Evolutionary conservation across 2,797 vertebrate genomes (phyloP), one percentile per base, ranked within the genome.

Genomic region (Hafferia zeledoni): DNA sequence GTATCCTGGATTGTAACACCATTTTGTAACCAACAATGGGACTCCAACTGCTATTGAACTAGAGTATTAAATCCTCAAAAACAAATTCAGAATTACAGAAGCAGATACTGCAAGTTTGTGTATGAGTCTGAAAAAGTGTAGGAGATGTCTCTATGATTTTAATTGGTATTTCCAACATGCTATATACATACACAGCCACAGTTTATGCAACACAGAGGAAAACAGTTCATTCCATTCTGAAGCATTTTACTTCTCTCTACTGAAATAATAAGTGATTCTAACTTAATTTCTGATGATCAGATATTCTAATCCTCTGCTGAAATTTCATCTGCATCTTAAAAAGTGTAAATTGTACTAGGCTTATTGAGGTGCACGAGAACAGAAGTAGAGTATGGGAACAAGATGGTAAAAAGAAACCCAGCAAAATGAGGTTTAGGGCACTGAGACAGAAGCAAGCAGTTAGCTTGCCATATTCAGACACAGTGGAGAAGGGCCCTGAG

Each of bases 401-500:
- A 77, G 25, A 84, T 0, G 44, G 52, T 69, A 76, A 94, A 79
- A 90, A 81, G 63, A 95, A 93, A 79, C 83, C 15, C 19, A 53
- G 33, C 9, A 72, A 86, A 93, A 76, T 90, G 63, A 82, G 52
- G 84, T 93, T 91, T 94, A 70, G 59, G 56, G 71, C 57, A 80
- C 67, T 72, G 44, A 89, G 44, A 67, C 19, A 84, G 80, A 86
- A 59, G 50, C 16, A 76, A 84, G 33, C 47, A 27, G 24, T 91
- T 82, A 70, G 67, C 41, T 67, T 84, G 47, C 83, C 37, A 84
- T 44, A 79, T 59, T 44, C 93, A 95, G 83, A 81, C 57, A 67
- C 19, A 52, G 35, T 19, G 17, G 50, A 91, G 47, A 90, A 91
- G 33, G 72, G 25, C 33, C 28, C 28, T 76, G 74, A 70, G 47